Base-by-base conservation (phyloP, 2,797 vertebrate species). In the Pseudomugil tenellus region DNA sequence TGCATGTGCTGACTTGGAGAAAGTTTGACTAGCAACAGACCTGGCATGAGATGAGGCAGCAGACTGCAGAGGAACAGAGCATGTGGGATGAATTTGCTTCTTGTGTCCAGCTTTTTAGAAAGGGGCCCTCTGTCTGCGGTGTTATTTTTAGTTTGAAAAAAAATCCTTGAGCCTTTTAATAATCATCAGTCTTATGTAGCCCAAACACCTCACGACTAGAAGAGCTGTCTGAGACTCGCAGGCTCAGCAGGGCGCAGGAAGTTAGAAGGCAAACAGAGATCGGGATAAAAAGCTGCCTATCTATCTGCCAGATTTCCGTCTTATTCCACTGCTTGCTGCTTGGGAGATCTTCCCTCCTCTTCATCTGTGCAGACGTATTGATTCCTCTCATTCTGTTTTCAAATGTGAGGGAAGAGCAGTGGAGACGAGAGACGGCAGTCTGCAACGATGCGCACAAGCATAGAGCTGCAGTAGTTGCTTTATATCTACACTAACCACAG, bases 341-440 rank as follows among this genome's bases (percentile, higher is more conserved):
- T 57, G 35, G 59, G 39, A 72, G 63, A 59, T 67, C 12, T 8
- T 59, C 67, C n/a, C 52, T 67, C 43, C 16, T 77, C 63, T 23
- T 72, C 63, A 68, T 80, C 78, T 71, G 64, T 46, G 56, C 81
- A 82, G 79, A 74, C 77, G 56, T 90, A 91, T 90, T 81, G 90
- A 92, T 92, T 87, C 72, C 73, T 75, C 37, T 74, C 68, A 37
- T 83, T 83, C 73, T 70, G 64, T 72, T 69, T 82, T 37, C 72
- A 77, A 81, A 92, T 91, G 89, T 91, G 83, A 91, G 89, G 73
- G 89, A 84, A 91, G 88, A 92, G 88, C 51, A 75, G 79, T 87
- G 90, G 88, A 91, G 92, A 86, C 84, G 82, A 92, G 93, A 94
- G 93, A 83, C 88, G 87, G 83, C 92, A 92, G 94, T 93, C 92